phyloP scores from a whole-genome alignment of 2,797 vertebrate species.

The Sebastes matsubarae region DNA sequence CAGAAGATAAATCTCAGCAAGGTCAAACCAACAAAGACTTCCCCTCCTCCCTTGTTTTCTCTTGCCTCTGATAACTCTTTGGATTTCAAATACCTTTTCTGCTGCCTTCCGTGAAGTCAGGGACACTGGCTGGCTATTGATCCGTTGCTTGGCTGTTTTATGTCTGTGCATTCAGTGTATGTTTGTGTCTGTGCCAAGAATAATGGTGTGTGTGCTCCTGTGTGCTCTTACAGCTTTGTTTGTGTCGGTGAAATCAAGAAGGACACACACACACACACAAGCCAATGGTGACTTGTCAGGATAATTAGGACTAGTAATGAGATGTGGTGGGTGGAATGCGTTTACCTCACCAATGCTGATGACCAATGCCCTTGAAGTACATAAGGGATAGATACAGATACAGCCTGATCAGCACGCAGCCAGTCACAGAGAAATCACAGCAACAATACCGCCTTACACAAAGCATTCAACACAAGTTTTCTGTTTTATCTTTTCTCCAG shows the following conservation, averaged over 20 bases:
- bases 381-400: background rate
- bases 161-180: constrained; percentile 61
- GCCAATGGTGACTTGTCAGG: constrained; percentile 68
- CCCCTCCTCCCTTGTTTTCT: constrained; percentile 39
- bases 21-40: constrained; percentile 66
- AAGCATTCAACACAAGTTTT: background rate
- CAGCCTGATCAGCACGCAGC: constrained; percentile 38
- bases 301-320: constrained; percentile 80
- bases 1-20: constrained; percentile 54
- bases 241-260: constrained; percentile 46
- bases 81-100: constrained; percentile 61
- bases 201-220: constrained; percentile 44
- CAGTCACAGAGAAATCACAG: constrained; percentile 9
- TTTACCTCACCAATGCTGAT: constrained; percentile 70
- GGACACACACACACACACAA: constrained; percentile 12
- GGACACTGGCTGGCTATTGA: constrained; percentile 65
- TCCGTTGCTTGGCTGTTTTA: constrained; percentile 52
- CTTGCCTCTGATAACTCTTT: constrained; percentile 58
- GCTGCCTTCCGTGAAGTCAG: constrained; percentile 59
- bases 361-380: constrained; percentile 73
- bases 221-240: constrained; percentile 50
- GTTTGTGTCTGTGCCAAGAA: constrained; percentile 65
- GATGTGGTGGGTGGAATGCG: constrained; percentile 67
- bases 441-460: background rate
- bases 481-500: background rate